Conservation (phyloP, 2,888 invertebrate genomes). For the Cecidostiba fungosa region DNA sequence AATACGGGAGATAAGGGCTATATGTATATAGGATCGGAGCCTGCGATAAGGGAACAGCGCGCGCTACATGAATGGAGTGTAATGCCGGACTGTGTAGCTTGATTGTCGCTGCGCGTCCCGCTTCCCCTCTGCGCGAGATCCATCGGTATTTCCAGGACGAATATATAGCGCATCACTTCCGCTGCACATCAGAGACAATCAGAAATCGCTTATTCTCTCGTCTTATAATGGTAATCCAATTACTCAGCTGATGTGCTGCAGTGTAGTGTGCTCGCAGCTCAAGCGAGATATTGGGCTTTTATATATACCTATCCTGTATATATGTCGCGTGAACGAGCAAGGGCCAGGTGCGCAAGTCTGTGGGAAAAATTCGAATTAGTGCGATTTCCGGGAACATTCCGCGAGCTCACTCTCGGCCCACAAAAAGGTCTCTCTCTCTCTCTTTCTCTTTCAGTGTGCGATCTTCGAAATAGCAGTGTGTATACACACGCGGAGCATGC, state of each 20-base stretch:
- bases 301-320: neutral
- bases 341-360: constrained; percentile 55
- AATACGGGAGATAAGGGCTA: constrained; percentile 69
- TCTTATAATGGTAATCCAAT: neutral
- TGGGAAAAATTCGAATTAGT: constrained; percentile 62
- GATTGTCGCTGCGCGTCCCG: constrained; percentile 76
- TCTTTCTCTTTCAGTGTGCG: neutral
- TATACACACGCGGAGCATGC: constrained; percentile 27
- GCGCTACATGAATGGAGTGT: constrained; percentile 78
- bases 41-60: constrained; percentile 66
- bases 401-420: neutral
- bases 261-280: neutral
- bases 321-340: neutral
- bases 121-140: constrained; percentile 67
- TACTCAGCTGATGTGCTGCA: neutral
- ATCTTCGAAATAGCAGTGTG: constrained; percentile 29
- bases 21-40: constrained; percentile 51
- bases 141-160: constrained; percentile 78
- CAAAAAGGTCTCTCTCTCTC: constrained; percentile 4
- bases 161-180: constrained; percentile 72
- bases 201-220: constrained; percentile 50
- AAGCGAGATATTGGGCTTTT: too few relatives aligned
- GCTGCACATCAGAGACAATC: constrained; percentile 72
- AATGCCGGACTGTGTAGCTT: constrained; percentile 78
- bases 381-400: constrained; percentile 56